Evolutionary conservation across 2,888 invertebrate species (phyloP).

Genomic region (Acleris literana): DNA sequence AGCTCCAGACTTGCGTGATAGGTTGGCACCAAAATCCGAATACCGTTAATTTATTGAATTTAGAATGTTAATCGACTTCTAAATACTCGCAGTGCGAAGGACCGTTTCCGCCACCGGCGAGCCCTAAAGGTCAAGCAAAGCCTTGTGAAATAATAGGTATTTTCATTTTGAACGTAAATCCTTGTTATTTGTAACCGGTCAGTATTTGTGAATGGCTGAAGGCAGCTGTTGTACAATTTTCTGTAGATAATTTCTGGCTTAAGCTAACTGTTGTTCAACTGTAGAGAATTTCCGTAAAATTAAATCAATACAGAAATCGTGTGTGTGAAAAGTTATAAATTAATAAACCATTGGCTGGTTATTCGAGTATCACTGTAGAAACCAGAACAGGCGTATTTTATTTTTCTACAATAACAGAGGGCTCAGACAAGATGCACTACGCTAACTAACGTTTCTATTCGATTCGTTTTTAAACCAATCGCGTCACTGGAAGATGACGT

Average conservation of each 20-base stretch:
- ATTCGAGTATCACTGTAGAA: no score
- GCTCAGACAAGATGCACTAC: no score
- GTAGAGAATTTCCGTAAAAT: no score
- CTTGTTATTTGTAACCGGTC: constrained; percentile 16
- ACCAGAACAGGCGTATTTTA: no score
- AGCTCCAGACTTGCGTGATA: constrained; percentile 16
- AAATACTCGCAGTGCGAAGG: constrained; percentile 19
- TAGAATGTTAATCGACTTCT: constrained; percentile 21
- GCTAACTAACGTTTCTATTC: no score
- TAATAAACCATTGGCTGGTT: no score
- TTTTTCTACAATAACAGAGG: no score
- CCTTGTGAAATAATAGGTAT: constrained; percentile 30
- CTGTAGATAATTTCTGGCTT: background rate
- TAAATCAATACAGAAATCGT: no score
- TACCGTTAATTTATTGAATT: constrained; percentile 13
- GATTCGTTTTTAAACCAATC: no score
- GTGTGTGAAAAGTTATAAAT: no score
- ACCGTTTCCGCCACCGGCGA: constrained; percentile 14
- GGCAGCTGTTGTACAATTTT: background rate
- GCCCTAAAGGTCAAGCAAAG: constrained; percentile 24
- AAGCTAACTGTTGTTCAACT: no score
- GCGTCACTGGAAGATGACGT: no score
- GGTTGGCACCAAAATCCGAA: constrained; percentile 15
- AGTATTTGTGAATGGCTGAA: background rate
- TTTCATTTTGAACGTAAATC: constrained; percentile 29